Conservation (phyloP, 1,140 invertebrate genomes). For the Arion vulgaris region DNA sequence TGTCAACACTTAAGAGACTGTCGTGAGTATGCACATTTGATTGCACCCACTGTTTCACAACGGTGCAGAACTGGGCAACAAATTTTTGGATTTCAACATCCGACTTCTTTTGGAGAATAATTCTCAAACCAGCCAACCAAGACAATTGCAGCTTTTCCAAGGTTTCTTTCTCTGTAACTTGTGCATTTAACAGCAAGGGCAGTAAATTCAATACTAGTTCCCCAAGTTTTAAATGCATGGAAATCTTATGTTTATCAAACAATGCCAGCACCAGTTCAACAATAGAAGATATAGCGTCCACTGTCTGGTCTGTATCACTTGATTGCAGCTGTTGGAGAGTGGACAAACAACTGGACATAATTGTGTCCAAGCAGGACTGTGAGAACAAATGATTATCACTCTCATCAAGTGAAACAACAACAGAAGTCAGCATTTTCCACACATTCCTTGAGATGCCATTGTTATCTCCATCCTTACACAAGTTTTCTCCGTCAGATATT, state of each 20-base stretch:
- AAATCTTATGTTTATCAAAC: conserved; percentile 9
- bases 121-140: neutral
- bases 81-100: neutral
- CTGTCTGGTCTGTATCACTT: neutral
- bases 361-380: conserved; percentile 5
- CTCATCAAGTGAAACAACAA: neutral
- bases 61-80: neutral
- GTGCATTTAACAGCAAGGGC: neutral
- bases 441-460: neutral
- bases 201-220: conserved; percentile 18
- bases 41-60: neutral
- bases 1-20: neutral
- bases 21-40: neutral
- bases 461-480: neutral
- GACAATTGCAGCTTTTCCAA: neutral
- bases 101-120: neutral
- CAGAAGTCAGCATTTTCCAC: conserved; percentile 16
- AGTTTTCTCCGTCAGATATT: neutral
- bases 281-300: neutral
- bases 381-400: conserved; percentile 10
- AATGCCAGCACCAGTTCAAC: neutral
- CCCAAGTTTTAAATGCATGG: neutral
- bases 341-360: neutral
- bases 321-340: neutral
- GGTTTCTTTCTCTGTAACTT: neutral